These are phyloP conservation scores for Erpornis zantholeuca DNA, from an alignment of 2,113 vertebrate genomes.

Conservation along the genomic window DNA sequence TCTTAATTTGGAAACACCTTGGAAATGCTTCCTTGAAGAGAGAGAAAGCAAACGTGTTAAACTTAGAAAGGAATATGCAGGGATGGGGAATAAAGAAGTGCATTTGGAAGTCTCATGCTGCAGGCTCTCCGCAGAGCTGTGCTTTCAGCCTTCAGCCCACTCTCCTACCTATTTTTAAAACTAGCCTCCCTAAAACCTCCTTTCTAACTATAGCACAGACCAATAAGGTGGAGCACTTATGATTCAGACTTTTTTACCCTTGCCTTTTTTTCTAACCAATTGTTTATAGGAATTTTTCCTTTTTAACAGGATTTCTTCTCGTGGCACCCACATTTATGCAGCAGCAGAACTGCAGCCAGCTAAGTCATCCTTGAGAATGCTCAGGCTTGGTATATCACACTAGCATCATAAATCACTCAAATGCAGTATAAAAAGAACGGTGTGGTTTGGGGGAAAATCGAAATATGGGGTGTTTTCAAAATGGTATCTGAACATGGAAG, in stretches of 20 bases:
- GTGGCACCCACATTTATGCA: not conserved
- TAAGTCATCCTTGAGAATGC: not conserved
- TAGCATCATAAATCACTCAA: not conserved
- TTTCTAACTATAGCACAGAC: not conserved
- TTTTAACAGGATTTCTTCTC: not conserved
- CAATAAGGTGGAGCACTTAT: not conserved
- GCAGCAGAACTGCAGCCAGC: not conserved
- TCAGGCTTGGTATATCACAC: not conserved
- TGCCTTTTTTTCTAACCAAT: not conserved
- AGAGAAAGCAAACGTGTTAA: not conserved
- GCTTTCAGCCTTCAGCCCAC: not conserved
- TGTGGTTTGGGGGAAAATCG: not conserved
- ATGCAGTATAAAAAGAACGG: not conserved
- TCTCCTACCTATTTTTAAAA: not conserved
- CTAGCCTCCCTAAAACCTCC: not conserved
- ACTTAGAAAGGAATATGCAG: not conserved
- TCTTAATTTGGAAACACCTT: not conserved
- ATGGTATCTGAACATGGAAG: not conserved
- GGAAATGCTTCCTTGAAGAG: not conserved
- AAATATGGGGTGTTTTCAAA: not conserved
- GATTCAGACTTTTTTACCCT: not conserved
- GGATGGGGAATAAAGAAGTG: not conserved
- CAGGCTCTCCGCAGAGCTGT: not conserved
- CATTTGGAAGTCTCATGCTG: not conserved
- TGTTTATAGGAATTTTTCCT: not conserved